Percentiles rank a stretch among this genome's conserved stretches.
Evolutionary conservation across 2,113 vertebrate species (phyloP).

Genomic region (Hippocampus comes): DNA sequence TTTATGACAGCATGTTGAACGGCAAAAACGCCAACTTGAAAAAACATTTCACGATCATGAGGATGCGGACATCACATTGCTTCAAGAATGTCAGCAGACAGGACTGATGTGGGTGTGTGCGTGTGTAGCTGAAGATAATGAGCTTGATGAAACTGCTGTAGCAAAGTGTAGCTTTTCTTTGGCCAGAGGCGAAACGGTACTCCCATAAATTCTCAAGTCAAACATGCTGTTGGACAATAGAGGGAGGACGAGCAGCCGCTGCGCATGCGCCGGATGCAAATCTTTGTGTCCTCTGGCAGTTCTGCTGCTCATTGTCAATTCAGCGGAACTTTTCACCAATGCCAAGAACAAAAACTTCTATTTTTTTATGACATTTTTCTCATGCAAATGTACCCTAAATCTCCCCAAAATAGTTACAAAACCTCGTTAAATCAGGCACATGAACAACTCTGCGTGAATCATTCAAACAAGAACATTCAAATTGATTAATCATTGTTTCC

Average conservation of each 20-base stretch:
- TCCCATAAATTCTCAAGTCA: constrained; percentile 3
- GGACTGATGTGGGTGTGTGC: not conserved
- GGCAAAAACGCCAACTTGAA: not conserved
- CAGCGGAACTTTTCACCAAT: not conserved
- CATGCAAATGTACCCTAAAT: not conserved
- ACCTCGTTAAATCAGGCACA: not conserved
- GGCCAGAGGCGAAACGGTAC: not conserved
- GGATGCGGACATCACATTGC: not conserved
- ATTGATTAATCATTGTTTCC: not conserved
- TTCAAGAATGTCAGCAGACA: not conserved
- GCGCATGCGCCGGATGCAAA: not conserved
- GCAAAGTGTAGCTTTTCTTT: not conserved
- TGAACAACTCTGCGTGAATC: not conserved
- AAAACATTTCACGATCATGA: too few species aligned
- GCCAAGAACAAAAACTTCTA: not conserved
- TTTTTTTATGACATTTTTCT: not conserved
- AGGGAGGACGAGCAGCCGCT: not conserved
- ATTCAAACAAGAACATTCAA: not conserved
- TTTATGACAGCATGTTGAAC: not conserved
- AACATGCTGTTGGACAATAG: not conserved
- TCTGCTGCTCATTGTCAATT: not conserved
- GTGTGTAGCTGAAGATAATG: not conserved
- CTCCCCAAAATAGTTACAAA: not conserved
- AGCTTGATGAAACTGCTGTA: not conserved
- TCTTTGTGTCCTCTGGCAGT: not conserved